phyloP scores from a whole-genome alignment of 2,113 vertebrate species.

The Poeciliopsis prolifica region DNA sequence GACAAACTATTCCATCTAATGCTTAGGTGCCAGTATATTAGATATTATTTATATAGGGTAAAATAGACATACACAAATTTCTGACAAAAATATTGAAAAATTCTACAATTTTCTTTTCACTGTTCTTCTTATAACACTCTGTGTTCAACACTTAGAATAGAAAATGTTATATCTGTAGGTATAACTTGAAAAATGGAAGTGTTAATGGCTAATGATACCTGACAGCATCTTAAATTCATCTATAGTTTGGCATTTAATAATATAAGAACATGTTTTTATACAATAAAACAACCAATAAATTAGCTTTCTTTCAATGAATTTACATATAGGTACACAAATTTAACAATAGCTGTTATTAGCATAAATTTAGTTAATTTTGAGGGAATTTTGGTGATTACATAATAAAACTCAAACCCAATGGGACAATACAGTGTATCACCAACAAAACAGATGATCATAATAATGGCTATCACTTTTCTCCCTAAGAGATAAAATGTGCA shows the following conservation, averaged over 20 bases:
- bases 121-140: background rate
- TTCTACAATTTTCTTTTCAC: too few relatives aligned
- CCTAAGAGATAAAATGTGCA: constrained; percentile 40
- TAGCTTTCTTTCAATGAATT: background rate
- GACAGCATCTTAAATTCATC: background rate
- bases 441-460: background rate
- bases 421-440: constrained; percentile 3
- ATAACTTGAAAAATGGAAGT: constrained; percentile 1
- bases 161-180: constrained; percentile 6
- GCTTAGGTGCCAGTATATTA: background rate
- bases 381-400: constrained; percentile 12
- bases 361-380: background rate
- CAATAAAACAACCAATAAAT: constrained; percentile 1
- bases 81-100: constrained; percentile 2
- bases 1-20: constrained; percentile 10
- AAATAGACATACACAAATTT: constrained; percentile 7
- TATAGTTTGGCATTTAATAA: background rate
- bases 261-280: constrained; percentile 1
- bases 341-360: constrained; percentile 17
- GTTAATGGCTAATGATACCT: background rate
- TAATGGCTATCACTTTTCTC: background rate
- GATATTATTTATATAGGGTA: background rate
- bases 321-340: constrained; percentile 10
- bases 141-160: background rate
- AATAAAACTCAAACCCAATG: background rate